Evolutionary conservation across 2,797 vertebrate species (phyloP).

Genomic region (Synanceia verrucosa): DNA sequence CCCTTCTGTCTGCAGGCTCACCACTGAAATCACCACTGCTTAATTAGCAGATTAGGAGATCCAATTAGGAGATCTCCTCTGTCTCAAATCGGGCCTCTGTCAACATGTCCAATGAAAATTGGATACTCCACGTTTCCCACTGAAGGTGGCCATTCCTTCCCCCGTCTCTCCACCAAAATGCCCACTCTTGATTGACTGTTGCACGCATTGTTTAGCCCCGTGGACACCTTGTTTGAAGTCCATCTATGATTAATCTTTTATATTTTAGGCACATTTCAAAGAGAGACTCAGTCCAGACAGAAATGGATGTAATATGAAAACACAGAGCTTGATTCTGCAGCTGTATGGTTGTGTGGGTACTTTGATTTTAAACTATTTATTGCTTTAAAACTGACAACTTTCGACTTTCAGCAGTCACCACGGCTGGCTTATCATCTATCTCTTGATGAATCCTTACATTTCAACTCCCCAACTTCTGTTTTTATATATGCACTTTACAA

Average conservation of each 20-base stretch:
- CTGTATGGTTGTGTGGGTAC: neutral
- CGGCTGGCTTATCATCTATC: no score
- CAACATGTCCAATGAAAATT: slow-evolving; percentile 78
- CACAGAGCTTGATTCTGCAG: neutral
- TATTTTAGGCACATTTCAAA: slow-evolving; percentile 30
- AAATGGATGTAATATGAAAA: neutral
- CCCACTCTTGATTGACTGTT: slow-evolving; percentile 62
- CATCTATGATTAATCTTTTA: slow-evolving; percentile 18
- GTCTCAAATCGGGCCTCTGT: slow-evolving; percentile 72
- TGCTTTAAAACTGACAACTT: neutral
- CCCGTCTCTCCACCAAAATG: slow-evolving; percentile 54
- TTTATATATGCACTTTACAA: no score
- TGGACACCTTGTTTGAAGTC: slow-evolving; percentile 48
- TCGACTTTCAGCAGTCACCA: neutral
- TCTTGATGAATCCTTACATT: no score
- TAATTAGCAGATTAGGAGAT: slow-evolving; percentile 86
- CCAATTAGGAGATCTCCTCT: slow-evolving; percentile 85
- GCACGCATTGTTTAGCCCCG: slow-evolving; percentile 49
- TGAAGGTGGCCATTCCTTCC: slow-evolving; percentile 49
- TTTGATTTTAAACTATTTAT: neutral
- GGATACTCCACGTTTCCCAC: slow-evolving; percentile 61
- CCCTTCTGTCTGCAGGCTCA: slow-evolving; percentile 66
- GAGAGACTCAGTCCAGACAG: neutral
- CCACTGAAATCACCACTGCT: slow-evolving; percentile 77
- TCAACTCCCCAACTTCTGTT: no score